phyloP scores from a whole-genome alignment of 2,797 vertebrate species.

The Danio jaintianensis region DNA sequence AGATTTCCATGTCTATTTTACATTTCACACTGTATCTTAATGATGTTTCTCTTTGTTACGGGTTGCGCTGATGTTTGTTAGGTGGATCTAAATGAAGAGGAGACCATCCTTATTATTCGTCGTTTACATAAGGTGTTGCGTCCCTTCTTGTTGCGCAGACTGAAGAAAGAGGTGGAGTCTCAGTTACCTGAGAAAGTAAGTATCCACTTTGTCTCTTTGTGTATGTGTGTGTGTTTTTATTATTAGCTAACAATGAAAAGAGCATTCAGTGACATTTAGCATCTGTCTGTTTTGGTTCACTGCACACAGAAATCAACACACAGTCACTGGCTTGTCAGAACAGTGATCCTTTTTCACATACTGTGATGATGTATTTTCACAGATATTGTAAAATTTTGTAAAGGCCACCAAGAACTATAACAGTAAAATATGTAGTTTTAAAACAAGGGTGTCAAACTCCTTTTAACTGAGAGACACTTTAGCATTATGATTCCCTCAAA shows the following conservation, averaged over 20 bases:
- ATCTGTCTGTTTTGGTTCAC: background rate
- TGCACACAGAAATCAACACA: background rate
- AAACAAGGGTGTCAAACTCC: too few relatives aligned
- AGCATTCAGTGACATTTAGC: background rate
- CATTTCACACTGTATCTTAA: background rate
- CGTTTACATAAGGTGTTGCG: constrained; percentile 90
- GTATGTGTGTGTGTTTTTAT: too few relatives aligned
- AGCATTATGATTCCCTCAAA: too few relatives aligned
- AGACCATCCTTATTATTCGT: constrained; percentile 90
- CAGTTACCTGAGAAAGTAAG: constrained; percentile 90
- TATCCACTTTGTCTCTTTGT: background rate
- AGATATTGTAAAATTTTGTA: too few relatives aligned
- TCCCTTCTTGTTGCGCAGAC: constrained; percentile 86
- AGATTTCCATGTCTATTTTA: background rate
- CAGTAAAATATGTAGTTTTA: too few relatives aligned
- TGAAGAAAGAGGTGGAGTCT: constrained; percentile 92
- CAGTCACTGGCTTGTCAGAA: background rate
- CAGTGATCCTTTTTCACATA: background rate
- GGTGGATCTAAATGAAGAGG: constrained; percentile 92
- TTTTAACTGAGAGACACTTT: too few relatives aligned
- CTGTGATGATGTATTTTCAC: too few relatives aligned
- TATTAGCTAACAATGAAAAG: background rate
- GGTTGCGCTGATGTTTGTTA: constrained; percentile 54
- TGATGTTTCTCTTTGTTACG: background rate
- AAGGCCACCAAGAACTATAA: too few relatives aligned